phyloP scores from a whole-genome alignment of 2,113 vertebrate species.

The Prionailurus viverrinus region DNA sequence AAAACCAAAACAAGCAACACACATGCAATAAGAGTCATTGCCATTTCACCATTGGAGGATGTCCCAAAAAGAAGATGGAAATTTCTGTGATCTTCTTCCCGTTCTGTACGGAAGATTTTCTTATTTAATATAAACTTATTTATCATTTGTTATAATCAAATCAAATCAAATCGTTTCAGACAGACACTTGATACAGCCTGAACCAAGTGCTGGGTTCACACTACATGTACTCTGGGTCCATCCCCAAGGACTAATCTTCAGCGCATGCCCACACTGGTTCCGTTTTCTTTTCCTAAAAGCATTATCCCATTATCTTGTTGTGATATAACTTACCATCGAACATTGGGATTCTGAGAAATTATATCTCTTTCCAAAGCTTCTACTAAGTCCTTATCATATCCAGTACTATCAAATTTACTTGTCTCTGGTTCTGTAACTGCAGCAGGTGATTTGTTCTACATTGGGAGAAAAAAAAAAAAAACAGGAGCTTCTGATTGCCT shows the following conservation, averaged over 20 bases:
- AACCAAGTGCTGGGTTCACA: neutral
- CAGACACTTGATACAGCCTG: neutral
- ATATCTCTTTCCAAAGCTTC: constrained; percentile 98
- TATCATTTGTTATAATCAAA: neutral
- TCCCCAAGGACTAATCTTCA: neutral
- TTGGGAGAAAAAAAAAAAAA: constrained; percentile 27
- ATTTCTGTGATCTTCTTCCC: constrained; percentile 13
- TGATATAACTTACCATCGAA: constrained; percentile 93
- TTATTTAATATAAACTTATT: neutral
- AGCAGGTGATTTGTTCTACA: constrained; percentile 92
- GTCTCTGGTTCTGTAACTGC: constrained; percentile 93
- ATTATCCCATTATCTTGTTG: neutral
- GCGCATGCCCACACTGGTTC: neutral
- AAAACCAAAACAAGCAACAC: neutral
- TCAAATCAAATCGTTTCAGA: neutral
- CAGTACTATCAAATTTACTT: constrained; percentile 95
- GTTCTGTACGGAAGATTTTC: neutral
- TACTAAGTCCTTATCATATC: constrained; percentile 97
- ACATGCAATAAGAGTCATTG: neutral
- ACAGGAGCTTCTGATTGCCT: neutral
- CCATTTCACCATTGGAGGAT: neutral
- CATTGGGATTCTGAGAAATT: constrained; percentile 97
- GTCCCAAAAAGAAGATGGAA: neutral
- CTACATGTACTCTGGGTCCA: neutral
- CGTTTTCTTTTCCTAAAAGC: constrained; percentile 1